phyloP scores from a whole-genome alignment of 2,797 vertebrate genomes.

The Gobionotothen gibberifrons region DNA sequence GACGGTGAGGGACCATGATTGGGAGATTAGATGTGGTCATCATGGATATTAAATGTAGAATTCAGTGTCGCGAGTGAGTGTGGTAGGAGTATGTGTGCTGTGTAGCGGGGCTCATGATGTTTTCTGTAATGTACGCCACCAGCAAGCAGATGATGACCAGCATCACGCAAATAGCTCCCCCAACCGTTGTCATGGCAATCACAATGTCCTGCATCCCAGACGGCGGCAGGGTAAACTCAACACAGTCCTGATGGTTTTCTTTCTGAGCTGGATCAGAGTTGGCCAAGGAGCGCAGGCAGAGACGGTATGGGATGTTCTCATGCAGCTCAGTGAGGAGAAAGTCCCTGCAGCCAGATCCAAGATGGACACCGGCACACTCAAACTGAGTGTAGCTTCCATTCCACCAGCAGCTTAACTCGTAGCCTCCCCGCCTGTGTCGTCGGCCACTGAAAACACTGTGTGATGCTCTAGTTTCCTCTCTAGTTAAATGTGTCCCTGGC shows the following conservation, averaged over 20 bases:
- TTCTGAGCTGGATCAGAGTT: slow-evolving; percentile 69
- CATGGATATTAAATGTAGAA: slow-evolving; percentile 23
- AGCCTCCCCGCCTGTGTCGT: slow-evolving; percentile 80
- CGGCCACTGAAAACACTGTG: slow-evolving; percentile 74
- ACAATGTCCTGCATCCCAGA: slow-evolving; percentile 96
- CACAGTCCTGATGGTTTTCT: slow-evolving; percentile 83
- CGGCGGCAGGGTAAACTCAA: slow-evolving; percentile 91
- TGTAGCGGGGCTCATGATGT: slow-evolving; percentile 90
- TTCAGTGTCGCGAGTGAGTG: slow-evolving; percentile 66
- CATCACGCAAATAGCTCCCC: slow-evolving; percentile 98
- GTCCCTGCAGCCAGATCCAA: slow-evolving; percentile 91
- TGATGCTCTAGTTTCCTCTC: slow-evolving; percentile 25
- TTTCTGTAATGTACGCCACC: slow-evolving; percentile 98
- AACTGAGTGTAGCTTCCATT: slow-evolving; percentile 95
- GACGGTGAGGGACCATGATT: slow-evolving; percentile 24
- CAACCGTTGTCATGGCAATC: slow-evolving; percentile 97
- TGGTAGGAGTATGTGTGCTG: slow-evolving; percentile 79
- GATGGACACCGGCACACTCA: slow-evolving; percentile 91
- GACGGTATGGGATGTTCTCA: slow-evolving; percentile 92
- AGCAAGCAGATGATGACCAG: slow-evolving; percentile 97
- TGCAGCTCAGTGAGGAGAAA: slow-evolving; percentile 92
- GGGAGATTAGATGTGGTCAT: slow-evolving; percentile 30
- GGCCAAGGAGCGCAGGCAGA: slow-evolving; percentile 87
- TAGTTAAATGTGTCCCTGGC: slow-evolving; percentile 30
- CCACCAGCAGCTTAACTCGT: slow-evolving; percentile 93